A percentile compares a stretch with the other conserved stretches of the same genome.
These are phyloP conservation scores for Neoniphon sammara DNA, from an alignment of 2,797 vertebrate species.

Conservation along the genomic window DNA sequence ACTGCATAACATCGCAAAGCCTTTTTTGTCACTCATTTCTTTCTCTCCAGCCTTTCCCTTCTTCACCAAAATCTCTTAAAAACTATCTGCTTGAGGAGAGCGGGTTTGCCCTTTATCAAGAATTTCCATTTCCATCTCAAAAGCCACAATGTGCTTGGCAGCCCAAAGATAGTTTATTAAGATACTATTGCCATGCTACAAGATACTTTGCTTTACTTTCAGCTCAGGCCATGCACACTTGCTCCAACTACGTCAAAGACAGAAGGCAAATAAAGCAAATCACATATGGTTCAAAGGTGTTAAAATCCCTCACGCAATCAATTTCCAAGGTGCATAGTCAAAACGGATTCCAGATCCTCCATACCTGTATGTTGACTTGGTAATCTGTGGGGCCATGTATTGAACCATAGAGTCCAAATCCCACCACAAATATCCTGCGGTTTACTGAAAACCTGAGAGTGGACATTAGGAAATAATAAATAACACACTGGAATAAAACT, in stretches of 20 bases:
- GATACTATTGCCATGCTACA: not conserved
- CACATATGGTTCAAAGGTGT: not conserved
- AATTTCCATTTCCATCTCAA: not conserved
- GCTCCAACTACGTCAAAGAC: too few relatives aligned
- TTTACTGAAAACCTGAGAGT: constrained; percentile 87
- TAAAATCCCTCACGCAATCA: not conserved
- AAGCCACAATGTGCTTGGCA: not conserved
- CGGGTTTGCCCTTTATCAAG: too few relatives aligned
- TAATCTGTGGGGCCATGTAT: constrained; percentile 92
- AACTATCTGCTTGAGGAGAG: too few relatives aligned
- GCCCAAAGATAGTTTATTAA: not conserved
- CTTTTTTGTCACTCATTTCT: too few relatives aligned
- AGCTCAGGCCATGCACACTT: too few relatives aligned
- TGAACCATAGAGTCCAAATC: constrained; percentile 91
- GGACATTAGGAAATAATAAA: not conserved
- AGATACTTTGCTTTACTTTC: not conserved
- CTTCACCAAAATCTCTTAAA: too few relatives aligned
- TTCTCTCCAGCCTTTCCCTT: too few relatives aligned
- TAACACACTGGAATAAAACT: not conserved
- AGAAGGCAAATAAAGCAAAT: not conserved
- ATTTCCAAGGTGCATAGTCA: too few relatives aligned
- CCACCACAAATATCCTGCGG: constrained; percentile 89
- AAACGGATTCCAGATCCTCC: not conserved
- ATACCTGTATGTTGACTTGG: constrained; percentile 92
- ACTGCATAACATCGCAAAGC: too few relatives aligned